Conservation (phyloP, 2,113 vertebrate genomes). For the Cyanocitta stelleri region DNA sequence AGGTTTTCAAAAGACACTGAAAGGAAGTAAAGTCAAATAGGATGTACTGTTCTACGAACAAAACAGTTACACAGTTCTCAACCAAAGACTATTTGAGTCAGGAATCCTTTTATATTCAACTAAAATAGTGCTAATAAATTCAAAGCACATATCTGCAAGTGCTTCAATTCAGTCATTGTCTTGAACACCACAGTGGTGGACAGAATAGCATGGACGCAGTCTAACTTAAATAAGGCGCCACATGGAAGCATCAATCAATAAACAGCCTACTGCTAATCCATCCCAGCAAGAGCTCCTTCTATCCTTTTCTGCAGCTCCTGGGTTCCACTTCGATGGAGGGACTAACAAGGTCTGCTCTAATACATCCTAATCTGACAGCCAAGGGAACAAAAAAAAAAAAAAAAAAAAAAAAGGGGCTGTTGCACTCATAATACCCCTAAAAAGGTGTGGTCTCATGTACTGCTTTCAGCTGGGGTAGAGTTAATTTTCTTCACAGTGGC, state of each 20-base stretch:
- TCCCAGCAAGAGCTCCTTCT: neutral
- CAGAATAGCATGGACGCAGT: neutral
- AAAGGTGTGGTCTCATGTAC: neutral
- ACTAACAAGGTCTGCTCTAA: neutral
- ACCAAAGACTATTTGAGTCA: neutral
- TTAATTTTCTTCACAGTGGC: neutral
- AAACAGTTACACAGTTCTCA: neutral
- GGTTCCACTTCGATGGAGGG: neutral
- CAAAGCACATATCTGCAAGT: neutral
- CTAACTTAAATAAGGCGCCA: neutral
- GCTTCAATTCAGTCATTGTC: neutral
- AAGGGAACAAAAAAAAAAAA: neutral
- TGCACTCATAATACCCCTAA: neutral
- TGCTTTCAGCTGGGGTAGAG: neutral
- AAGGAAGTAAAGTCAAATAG: conserved; percentile 8
- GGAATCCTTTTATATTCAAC: neutral
- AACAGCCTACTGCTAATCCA: neutral
- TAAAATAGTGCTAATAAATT: neutral
- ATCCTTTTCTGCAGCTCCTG: neutral
- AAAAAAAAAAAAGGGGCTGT: neutral
- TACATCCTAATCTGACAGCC: neutral
- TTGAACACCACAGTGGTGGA: neutral
- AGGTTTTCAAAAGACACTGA: neutral
- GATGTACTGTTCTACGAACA: neutral
- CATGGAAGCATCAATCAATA: neutral